A percentile compares a stretch with the other conserved stretches of the same genome.
Conservation (phyloP, 2,888 invertebrate species). For the Tortricodes alternella region DNA sequence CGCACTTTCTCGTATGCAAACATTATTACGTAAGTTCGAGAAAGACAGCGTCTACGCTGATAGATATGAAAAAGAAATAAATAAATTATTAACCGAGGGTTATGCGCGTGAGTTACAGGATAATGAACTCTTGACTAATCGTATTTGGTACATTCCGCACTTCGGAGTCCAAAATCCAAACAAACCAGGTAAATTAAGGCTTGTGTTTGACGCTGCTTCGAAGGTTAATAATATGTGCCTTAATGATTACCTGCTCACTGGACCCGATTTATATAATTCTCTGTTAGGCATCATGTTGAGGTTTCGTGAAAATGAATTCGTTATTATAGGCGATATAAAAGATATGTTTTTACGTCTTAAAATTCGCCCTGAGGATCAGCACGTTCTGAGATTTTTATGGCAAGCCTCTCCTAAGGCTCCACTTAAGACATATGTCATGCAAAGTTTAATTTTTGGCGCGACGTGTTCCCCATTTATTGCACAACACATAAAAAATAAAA, state of each 20-base stretch:
- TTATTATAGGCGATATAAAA: slow-evolving; percentile 19
- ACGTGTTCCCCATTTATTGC: slow-evolving; percentile 29
- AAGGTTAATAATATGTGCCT: not conserved
- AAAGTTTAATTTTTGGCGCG: slow-evolving; percentile 18
- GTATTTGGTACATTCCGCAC: not conserved
- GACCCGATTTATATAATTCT: slow-evolving; percentile 21
- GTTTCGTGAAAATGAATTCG: slow-evolving; percentile 19
- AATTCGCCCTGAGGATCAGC: slow-evolving; percentile 15
- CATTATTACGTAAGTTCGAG: slow-evolving; percentile 6
- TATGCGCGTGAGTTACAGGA: not conserved
- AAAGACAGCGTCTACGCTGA: not conserved
- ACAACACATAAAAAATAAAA: slow-evolving; percentile 6
- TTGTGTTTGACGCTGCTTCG: not conserved
- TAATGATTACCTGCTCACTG: slow-evolving; percentile 1
- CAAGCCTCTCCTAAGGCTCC: not conserved
- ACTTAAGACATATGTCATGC: slow-evolving; percentile 2
- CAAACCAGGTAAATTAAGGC: not conserved
- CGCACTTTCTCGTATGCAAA: slow-evolving; percentile 1
- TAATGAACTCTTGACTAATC: not conserved
- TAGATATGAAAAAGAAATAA: not conserved
- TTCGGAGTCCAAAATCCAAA: not conserved
- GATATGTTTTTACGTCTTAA: slow-evolving; percentile 26
- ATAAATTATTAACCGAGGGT: not conserved
- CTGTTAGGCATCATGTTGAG: slow-evolving; percentile 22
- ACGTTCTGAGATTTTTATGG: slow-evolving; percentile 8